phyloP scores from a whole-genome alignment of 2,113 vertebrate species.

The Eclectus roratus region DNA sequence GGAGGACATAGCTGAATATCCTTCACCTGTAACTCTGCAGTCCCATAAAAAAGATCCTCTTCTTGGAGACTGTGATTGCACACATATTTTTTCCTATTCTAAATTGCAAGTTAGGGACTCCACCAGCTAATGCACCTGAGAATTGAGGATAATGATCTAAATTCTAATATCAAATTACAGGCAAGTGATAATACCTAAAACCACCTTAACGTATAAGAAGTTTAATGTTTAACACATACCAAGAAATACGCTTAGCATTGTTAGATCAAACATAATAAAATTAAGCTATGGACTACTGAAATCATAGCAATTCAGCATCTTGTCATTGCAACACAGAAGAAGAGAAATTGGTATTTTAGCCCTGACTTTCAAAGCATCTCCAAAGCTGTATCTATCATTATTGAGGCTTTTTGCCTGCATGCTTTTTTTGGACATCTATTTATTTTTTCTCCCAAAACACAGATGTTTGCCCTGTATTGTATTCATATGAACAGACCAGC shows the following conservation, averaged over 20 bases:
- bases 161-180: neutral
- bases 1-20: neutral
- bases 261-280: constrained; percentile 12
- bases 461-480: constrained; percentile 8
- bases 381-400: neutral
- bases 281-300: constrained; percentile 3
- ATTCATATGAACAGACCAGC: neutral
- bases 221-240: neutral
- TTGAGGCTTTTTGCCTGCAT: neutral
- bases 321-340: neutral
- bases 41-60: neutral
- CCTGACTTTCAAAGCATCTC: neutral
- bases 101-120: constrained; percentile 12
- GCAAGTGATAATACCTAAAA: neutral
- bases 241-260: neutral
- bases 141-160: neutral
- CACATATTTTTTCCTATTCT: neutral
- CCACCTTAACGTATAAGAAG: neutral
- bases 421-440: neutral
- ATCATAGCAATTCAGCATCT: constrained; percentile 2
- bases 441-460: neutral
- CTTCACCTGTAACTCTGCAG: neutral
- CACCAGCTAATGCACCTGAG: neutral
- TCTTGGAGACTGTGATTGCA: neutral
- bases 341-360: neutral